These are phyloP conservation scores for Gephyroberyx darwinii DNA, from an alignment of 2,797 vertebrate species.

Conservation along the genomic window DNA sequence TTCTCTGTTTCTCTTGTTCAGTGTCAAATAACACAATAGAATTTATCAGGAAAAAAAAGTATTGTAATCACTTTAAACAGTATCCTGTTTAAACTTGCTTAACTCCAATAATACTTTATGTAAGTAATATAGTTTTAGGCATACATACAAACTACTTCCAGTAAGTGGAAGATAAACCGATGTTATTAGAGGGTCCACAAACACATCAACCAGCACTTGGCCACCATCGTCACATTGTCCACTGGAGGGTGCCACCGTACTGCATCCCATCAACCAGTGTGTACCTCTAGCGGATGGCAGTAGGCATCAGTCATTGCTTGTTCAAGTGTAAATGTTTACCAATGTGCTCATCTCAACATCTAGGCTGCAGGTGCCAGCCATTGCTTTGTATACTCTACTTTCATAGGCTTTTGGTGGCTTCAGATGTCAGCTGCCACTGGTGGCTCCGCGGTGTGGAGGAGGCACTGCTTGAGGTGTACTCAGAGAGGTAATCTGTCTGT, in stretches of 20 bases:
- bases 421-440: too few relatives aligned
- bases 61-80: neutral
- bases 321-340: neutral
- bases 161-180: neutral
- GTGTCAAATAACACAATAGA: neutral
- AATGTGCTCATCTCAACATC: too few relatives aligned
- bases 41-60: neutral
- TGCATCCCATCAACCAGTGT: neutral
- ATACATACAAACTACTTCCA: neutral
- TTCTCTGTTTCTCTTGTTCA: neutral
- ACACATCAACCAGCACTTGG: neutral
- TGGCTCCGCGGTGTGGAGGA: neutral
- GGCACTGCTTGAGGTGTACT: too few relatives aligned
- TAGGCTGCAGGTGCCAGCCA: too few relatives aligned
- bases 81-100: neutral
- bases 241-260: constrained; percentile 54
- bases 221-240: constrained; percentile 21
- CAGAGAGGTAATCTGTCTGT: too few relatives aligned
- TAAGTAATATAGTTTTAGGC: too few relatives aligned
- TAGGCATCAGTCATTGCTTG: neutral
- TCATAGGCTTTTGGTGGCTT: too few relatives aligned
- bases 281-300: constrained; percentile 15
- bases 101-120: too few relatives aligned
- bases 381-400: too few relatives aligned
- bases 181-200: neutral